Percentiles rank a stretch among this genome's conserved stretches.
Conservation (phyloP, 2,113 vertebrate genomes). For the Ramphastos sulfuratus region DNA sequence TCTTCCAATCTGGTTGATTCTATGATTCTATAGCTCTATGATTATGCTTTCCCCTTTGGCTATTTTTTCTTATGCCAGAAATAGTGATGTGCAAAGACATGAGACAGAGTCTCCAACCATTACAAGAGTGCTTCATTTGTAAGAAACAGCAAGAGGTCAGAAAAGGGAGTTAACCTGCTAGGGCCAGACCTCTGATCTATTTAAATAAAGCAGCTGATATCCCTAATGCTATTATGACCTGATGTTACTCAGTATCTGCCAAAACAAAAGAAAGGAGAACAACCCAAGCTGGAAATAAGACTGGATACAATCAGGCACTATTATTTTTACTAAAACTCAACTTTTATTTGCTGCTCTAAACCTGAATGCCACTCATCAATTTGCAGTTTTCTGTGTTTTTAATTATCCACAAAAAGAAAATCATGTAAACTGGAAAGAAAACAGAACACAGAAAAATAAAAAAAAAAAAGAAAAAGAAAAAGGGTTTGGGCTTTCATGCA, state of each 20-base stretch:
- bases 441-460: not conserved
- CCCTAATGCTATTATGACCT: not conserved
- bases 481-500: not conserved
- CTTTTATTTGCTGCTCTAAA: not conserved
- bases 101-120: not conserved
- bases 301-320: not conserved
- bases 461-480: not conserved
- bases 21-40: too few relatives aligned
- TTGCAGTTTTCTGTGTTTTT: not conserved
- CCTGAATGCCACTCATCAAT: not conserved
- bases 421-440: not conserved
- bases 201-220: not conserved
- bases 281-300: not conserved
- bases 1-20: too few relatives aligned
- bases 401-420: not conserved
- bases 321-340: not conserved
- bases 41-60: not conserved
- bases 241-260: not conserved
- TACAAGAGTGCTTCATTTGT: not conserved
- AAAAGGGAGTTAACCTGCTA: not conserved
- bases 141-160: not conserved
- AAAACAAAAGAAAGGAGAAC: not conserved
- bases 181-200: not conserved
- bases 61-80: not conserved
- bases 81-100: not conserved